These are phyloP conservation scores for Marisa cornuarietis DNA, from an alignment of 1,140 invertebrate species.

Conservation along the genomic window DNA sequence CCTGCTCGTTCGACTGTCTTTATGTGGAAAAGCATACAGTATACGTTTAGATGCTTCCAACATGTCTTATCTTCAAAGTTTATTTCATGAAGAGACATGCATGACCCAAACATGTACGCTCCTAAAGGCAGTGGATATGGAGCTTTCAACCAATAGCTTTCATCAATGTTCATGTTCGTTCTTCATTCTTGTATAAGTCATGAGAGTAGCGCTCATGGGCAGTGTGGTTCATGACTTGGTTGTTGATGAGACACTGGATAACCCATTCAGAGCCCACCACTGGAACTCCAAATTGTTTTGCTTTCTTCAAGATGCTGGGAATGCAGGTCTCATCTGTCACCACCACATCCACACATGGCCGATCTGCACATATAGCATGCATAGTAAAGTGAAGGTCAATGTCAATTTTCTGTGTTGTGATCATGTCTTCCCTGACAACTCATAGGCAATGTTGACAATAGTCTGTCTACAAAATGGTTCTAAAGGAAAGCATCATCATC, in stretches of 20 bases:
- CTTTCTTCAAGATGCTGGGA: constrained; percentile 40
- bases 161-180: neutral
- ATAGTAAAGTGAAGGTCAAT: too few species aligned
- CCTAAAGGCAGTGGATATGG: too few species aligned
- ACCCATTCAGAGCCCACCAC: constrained; percentile 65
- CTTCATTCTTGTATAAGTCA: constrained; percentile 41
- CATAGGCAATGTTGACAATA: too few species aligned
- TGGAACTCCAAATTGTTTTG: constrained; percentile 51
- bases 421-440: too few species aligned
- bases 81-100: too few species aligned
- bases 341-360: constrained; percentile 42
- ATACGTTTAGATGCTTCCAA: too few species aligned
- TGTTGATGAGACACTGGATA: constrained; percentile 64
- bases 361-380: constrained; percentile 14
- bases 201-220: constrained; percentile 56
- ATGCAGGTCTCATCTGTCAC: constrained; percentile 50
- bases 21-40: too few species aligned
- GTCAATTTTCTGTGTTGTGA: neutral
- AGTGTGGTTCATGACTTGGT: constrained; percentile 46
- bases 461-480: neutral
- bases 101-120: too few species aligned
- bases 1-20: too few species aligned
- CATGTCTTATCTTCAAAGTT: too few species aligned
- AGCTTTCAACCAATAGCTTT: neutral
- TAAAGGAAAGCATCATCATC: neutral